Base-by-base conservation (phyloP, 1,140 invertebrate genomes). In the Grapholita molesta region DNA sequence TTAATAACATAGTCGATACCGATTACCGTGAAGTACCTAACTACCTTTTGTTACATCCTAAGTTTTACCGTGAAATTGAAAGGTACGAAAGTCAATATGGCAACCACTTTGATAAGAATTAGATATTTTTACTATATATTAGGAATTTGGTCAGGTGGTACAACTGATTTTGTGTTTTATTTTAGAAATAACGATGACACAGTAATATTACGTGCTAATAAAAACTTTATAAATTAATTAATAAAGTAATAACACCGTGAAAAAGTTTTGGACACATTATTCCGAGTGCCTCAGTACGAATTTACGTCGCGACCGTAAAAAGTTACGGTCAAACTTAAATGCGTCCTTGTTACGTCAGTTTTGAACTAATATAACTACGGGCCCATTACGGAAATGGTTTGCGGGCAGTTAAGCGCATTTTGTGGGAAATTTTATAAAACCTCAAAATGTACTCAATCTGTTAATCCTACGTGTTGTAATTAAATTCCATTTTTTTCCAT, bases 271-370 rank as follows among this genome's bases (percentile, higher is more conserved):
- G 55, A 30, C 12, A 25, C 24, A 30, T 61, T 15, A 15, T 28
- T 25, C 15, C 12, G 55, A 25, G 12, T 61, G 28, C n/a, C 28
- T 61, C 25, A 67, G 64, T 76, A 71, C 70, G 68, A 72, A 73
- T 65, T 69, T 72, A 70, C 42, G 70, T 71, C 65, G 65, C 71
- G 28, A 66, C 73, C 67, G 76, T 82, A 80, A 84, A 84, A 84
- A 80, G 71, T 81, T 80, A 82, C 75, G 78, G 76, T 76, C 75
- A 74, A 77, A 81, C 71, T 82, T 77, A 74, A 83, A 77, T 74
- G 77, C 78, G 73, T 76, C 74, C 74, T 75, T 74, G 76, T 80
- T 79, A 79, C 73, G 72, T 72, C 71, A 75, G 70, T 77, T 71
- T 74, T 57, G 66, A 75, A 73, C 69, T 74, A 71, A 77, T 74